A percentile compares a stretch with the other conserved stretches of the same genome.
These are phyloP conservation scores for Leptinotarsa juncta DNA, from an alignment of 2,888 invertebrate genomes.

Conservation along the genomic window DNA sequence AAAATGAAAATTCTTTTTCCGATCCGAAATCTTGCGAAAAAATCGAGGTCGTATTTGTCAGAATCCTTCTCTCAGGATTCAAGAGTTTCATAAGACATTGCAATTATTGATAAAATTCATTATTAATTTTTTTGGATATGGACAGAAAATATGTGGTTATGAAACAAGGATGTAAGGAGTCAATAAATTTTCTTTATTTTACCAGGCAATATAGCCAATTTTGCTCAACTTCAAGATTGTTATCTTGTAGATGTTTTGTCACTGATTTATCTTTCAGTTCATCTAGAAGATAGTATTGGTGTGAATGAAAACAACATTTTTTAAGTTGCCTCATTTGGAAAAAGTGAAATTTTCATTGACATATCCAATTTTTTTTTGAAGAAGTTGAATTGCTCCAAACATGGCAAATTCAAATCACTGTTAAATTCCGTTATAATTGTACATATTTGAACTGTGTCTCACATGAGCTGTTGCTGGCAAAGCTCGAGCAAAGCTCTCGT, in stretches of 20 bases:
- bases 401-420: no score
- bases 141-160: neutral
- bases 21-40: conserved; percentile 11
- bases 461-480: no score
- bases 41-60: conserved; percentile 16
- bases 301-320: no score
- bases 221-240: neutral
- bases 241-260: neutral
- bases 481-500: no score
- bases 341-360: no score
- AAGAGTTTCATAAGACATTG: conserved; percentile 3
- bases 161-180: neutral
- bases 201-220: neutral
- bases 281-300: neutral
- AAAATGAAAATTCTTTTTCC: neutral
- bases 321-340: no score
- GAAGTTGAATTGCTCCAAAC: no score
- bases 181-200: neutral
- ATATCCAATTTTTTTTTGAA: no score
- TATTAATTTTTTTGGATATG: neutral
- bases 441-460: no score
- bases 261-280: neutral
- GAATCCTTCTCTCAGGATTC: conserved; percentile 1
- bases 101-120: neutral
- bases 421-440: no score